Percentiles rank a stretch among this genome's conserved stretches.
Evolutionary conservation across 2,888 invertebrate species (phyloP).

Genomic region (Dicyrtomina minuta): DNA sequence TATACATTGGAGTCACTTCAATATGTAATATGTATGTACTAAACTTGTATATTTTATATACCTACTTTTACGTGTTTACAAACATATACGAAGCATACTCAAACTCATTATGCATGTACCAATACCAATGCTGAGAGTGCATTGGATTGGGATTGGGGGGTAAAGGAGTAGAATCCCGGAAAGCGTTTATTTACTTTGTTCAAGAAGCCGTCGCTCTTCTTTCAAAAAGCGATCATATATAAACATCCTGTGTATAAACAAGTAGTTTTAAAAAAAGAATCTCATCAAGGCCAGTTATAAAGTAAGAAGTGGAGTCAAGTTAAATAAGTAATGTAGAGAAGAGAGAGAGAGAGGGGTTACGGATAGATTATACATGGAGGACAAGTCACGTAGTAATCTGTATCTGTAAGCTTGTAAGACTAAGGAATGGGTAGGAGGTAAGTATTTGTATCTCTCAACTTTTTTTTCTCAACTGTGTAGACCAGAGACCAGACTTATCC

Average conservation of each 20-base stretch:
- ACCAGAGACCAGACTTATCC: background rate
- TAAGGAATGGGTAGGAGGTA: background rate
- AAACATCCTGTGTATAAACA: slow-evolving; percentile 33
- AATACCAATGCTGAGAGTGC: too few species aligned
- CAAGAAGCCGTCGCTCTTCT: slow-evolving; percentile 26
- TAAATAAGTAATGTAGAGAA: background rate
- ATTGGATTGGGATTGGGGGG: background rate
- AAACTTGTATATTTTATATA: too few species aligned
- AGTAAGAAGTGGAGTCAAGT: slow-evolving; percentile 2
- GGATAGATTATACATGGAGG: slow-evolving; percentile 20
- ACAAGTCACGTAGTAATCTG: slow-evolving; percentile 20
- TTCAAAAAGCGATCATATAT: slow-evolving; percentile 30
- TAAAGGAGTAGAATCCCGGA: slow-evolving; percentile 20
- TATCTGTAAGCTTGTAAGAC: background rate
- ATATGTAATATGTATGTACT: background rate
- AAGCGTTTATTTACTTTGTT: slow-evolving; percentile 31
- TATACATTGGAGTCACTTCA: background rate
- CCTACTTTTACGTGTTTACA: too few species aligned
- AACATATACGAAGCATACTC: too few species aligned
- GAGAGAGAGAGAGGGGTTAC: slow-evolving; percentile 19
- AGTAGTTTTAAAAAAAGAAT: slow-evolving; percentile 32
- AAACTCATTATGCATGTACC: too few species aligned
- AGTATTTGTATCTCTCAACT: slow-evolving; percentile 1
- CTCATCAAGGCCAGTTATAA: slow-evolving; percentile 32
- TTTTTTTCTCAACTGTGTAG: too few species aligned